A percentile compares a stretch with the other conserved stretches of the same genome.
Conservation (phyloP, 2,888 invertebrate species). For the Dorcus parallelipipedus region DNA sequence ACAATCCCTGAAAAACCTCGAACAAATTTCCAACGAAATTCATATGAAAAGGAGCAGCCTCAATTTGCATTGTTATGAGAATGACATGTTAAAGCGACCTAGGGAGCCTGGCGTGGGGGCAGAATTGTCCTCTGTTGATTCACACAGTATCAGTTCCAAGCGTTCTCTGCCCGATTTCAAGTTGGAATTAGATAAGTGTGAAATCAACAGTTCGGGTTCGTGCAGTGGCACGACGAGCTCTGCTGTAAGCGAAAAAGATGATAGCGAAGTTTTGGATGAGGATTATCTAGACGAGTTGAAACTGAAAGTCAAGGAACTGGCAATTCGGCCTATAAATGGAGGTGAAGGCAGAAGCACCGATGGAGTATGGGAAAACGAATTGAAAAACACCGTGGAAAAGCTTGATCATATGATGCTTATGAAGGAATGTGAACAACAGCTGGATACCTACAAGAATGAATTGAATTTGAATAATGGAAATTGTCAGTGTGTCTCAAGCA, state of each 20-base stretch:
- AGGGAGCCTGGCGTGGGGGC: conserved; percentile 66
- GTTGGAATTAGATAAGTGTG: conserved; percentile 57
- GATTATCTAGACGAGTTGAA: conserved; percentile 65
- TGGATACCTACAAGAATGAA: conserved; percentile 38
- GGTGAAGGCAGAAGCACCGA: conserved; percentile 64
- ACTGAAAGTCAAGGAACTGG: conserved; percentile 67
- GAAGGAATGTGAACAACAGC: conserved; percentile 60
- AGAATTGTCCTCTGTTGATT: conserved; percentile 46
- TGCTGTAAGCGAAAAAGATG: conserved; percentile 52
- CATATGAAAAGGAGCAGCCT: conserved; percentile 64
- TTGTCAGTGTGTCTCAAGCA: too few species aligned
- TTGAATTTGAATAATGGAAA: not conserved
- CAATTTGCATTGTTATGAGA: conserved; percentile 29
- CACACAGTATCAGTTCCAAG: not conserved
- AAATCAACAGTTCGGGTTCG: conserved; percentile 54
- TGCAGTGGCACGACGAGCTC: conserved; percentile 53
- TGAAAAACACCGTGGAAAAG: conserved; percentile 71
- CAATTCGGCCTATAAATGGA: conserved; percentile 70
- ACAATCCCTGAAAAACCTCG: conserved; percentile 76
- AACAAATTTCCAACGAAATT: conserved; percentile 90
- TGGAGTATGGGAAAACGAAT: conserved; percentile 71
- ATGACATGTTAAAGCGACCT: conserved; percentile 54
- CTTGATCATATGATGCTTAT: conserved; percentile 69
- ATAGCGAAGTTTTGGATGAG: conserved; percentile 41
- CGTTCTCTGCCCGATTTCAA: conserved; percentile 50